Conservation (phyloP, 2,888 invertebrate genomes). For the Phaonia tiefii region DNA sequence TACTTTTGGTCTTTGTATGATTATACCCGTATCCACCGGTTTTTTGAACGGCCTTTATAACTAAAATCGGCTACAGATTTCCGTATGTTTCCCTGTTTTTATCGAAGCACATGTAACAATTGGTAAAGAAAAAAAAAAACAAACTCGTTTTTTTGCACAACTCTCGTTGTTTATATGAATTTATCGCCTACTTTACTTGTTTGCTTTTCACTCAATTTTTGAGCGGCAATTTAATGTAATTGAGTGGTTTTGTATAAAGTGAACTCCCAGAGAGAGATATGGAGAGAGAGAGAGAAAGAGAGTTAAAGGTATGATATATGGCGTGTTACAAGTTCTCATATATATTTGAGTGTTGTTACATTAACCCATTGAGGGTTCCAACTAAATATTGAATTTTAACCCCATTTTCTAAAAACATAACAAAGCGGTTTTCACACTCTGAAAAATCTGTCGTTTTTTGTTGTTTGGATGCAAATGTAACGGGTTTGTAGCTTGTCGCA, state of each 20-base stretch:
- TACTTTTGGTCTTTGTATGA: not conserved
- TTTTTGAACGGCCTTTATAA: conserved; percentile 20
- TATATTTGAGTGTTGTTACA: no score
- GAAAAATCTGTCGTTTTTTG: no score
- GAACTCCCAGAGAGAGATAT: not conserved
- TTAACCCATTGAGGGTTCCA: no score
- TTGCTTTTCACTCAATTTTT: not conserved
- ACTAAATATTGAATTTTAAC: no score
- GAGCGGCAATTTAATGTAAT: conserved; percentile 28
- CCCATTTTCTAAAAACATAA: no score
- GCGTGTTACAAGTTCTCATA: no score
- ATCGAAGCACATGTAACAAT: conserved; percentile 6
- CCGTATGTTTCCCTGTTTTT: conserved; percentile 14
- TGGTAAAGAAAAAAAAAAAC: not conserved
- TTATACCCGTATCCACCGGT: not conserved
- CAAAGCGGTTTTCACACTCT: no score
- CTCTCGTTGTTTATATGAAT: not conserved
- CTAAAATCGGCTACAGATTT: not conserved
- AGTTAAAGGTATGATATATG: no score
- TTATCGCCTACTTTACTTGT: not conserved
- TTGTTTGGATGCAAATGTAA: no score
- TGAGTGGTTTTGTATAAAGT: conserved; percentile 12
- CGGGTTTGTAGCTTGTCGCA: no score
- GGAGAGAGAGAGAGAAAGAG: no score
- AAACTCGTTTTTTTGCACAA: conserved; percentile 35